Base-by-base conservation (phyloP, 2,113 vertebrate genomes). In the Boulengeromyrus knoepffleri region DNA sequence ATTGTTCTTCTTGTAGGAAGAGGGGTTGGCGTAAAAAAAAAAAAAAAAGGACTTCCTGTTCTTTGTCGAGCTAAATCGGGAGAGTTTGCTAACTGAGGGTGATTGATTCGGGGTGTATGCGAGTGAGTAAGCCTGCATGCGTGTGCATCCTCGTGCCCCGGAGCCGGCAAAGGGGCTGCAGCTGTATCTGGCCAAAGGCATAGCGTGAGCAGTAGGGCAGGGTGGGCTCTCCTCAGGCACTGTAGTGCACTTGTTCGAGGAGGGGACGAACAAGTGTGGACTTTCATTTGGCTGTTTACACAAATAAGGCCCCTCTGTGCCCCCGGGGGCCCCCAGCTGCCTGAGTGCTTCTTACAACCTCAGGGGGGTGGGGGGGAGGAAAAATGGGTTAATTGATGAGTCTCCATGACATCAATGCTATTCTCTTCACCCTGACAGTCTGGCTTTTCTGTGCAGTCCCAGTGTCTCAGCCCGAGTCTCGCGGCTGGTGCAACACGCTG, bases 231-330 rank as follows among this genome's bases (percentile, higher is more conserved):
- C 91, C 93, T 90, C 90, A 86, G 45, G 89, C 93, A 95, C 92
- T 96, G 94, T 94, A 94, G 93, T 91, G 93, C 95, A 94, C 95
- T 97, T 96, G 95, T 96, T 96, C 27, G 0, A 50, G 93, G 92
- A 91, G 0, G 15, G 93, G 89, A n/a, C 91, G 94, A 92, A 94
- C 92, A 6, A 53, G 93, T 94, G 93, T 92, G 50, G 91, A 95
- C 94, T 95, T 94, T 92, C 93, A 93, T 93, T 95, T 94, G 87
- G 92, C 89, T 91, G 91, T 95, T 96, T 95, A 93, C 93, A 95
- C 93, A 95, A 95, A 94, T 45, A 91, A 92, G 92, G 92, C 93
- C 95, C 90, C 93, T 89, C 92, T 88, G 1, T 87, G 91, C 91
- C 93, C 94, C 91, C 58, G 88, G 89, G 93, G 93, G 89, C 90